A percentile compares a stretch with the other conserved stretches of the same genome.
These are phyloP conservation scores for Lagocephalus sceleratus DNA, from an alignment of 2,797 vertebrate species.

Conservation along the genomic window DNA sequence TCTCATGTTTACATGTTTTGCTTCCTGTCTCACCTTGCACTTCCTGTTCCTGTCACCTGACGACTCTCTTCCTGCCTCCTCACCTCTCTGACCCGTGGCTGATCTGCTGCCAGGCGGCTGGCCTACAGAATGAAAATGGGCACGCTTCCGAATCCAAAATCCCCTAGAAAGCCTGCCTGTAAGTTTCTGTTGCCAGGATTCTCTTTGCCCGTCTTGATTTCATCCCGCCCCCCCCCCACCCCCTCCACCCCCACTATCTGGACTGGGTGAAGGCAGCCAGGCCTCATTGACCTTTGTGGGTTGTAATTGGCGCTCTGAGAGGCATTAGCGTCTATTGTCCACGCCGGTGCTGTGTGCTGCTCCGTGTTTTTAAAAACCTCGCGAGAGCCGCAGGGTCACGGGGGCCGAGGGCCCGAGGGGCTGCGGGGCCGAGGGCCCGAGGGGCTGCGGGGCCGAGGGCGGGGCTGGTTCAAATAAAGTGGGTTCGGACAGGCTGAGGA, in stretches of 20 bases:
- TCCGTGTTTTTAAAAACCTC: conserved; percentile 36
- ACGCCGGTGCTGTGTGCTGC: conserved; percentile 3
- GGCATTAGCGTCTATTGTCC: conserved; percentile 36
- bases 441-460: conserved; percentile 22
- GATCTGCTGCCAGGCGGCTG: conserved; percentile 77
- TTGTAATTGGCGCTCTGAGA: conserved; percentile 44
- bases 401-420: too few species aligned
- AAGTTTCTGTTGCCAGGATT: conserved; percentile 70
- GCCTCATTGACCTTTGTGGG: conserved; percentile 38
- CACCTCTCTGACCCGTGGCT: conserved; percentile 23
- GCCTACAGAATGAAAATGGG: conserved; percentile 87
- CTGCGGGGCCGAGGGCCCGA: conserved; percentile 18
- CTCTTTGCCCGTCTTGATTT: not conserved
- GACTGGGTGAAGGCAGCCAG: conserved; percentile 17
- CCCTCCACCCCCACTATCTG: not conserved
- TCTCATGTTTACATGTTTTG: not conserved
- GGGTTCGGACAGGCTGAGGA: conserved; percentile 25
- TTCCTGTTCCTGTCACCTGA: conserved; percentile 14
- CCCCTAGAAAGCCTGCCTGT: conserved; percentile 84
- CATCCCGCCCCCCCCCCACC: too few species aligned
- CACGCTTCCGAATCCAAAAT: conserved; percentile 82
- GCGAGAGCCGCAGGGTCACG: conserved; percentile 22
- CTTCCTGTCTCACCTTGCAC: conserved; percentile 1
- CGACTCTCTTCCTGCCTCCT: conserved; percentile 26
- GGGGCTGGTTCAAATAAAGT: conserved; percentile 36